Conservation (phyloP, 1,140 invertebrate genomes). For the Ectropis grisescens region DNA sequence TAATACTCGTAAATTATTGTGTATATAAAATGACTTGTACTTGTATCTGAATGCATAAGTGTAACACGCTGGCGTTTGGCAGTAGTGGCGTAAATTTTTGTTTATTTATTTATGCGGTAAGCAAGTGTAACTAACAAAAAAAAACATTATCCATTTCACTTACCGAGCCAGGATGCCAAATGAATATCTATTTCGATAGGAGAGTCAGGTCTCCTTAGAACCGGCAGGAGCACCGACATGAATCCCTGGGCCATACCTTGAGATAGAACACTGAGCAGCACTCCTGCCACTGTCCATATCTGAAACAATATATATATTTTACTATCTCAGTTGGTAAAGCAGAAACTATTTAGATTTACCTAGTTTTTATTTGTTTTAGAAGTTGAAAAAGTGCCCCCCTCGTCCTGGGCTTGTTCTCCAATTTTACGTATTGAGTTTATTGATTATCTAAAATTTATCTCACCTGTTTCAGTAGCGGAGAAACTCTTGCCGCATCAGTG, state of each 20-base stretch:
- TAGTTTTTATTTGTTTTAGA: too few relatives aligned
- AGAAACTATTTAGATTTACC: too few relatives aligned
- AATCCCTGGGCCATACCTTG: conserved; percentile 37
- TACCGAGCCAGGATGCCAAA: conserved; percentile 49
- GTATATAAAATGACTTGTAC: not conserved
- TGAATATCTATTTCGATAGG: conserved; percentile 33
- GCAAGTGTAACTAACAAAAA: not conserved
- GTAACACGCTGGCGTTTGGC: not conserved
- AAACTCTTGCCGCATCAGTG: too few relatives aligned
- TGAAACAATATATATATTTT: too few relatives aligned
- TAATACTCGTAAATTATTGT: too few relatives aligned
- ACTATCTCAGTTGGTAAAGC: too few relatives aligned
- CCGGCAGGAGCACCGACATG: conserved; percentile 33
- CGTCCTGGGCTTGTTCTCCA: too few relatives aligned
- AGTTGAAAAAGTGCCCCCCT: too few relatives aligned
- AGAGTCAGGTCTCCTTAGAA: conserved; percentile 24
- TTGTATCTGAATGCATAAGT: not conserved
- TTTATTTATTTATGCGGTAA: not conserved
- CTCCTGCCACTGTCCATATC: not conserved
- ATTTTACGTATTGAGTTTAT: too few relatives aligned
- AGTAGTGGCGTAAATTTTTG: not conserved
- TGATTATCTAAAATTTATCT: too few relatives aligned
- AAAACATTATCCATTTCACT: conserved; percentile 4
- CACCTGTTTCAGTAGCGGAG: too few relatives aligned
- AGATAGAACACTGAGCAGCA: conserved; percentile 13